phyloP scores from a whole-genome alignment of 2,888 invertebrate genomes.

The Tillus elongatus region DNA sequence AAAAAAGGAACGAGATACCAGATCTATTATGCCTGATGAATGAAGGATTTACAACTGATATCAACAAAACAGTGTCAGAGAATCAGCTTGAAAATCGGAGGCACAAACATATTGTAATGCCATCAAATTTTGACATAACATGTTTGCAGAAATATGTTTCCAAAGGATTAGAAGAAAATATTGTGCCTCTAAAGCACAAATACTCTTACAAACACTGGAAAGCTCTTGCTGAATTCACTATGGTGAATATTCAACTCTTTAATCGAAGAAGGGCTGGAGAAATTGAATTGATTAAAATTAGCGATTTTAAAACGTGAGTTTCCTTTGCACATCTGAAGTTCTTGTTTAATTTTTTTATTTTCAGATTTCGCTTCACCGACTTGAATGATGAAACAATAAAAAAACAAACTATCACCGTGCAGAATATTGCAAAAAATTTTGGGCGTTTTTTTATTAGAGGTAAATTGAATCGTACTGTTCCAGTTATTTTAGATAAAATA shows the following conservation, averaged over 20 bases:
- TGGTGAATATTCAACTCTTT: slow-evolving; percentile 13
- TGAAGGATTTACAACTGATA: not conserved
- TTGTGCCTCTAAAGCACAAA: slow-evolving; percentile 5
- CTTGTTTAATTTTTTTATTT: too few relatives aligned
- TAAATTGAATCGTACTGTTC: slow-evolving; percentile 11
- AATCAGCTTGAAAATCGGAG: slow-evolving; percentile 5
- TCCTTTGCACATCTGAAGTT: too few relatives aligned
- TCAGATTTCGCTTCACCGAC: too few relatives aligned
- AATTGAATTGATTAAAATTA: slow-evolving; percentile 10
- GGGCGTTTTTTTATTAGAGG: slow-evolving; percentile 10
- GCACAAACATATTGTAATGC: not conserved
- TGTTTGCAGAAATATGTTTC: slow-evolving; percentile 8
- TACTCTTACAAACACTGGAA: slow-evolving; percentile 10
- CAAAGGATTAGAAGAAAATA: slow-evolving; percentile 5
- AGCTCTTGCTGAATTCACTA: slow-evolving; percentile 7
- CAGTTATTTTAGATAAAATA: slow-evolving; percentile 10
- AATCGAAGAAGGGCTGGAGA: slow-evolving; percentile 15
- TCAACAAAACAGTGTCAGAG: slow-evolving; percentile 4
- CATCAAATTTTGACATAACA: not conserved
- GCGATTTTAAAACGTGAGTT: too few relatives aligned
- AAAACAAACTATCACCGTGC: too few relatives aligned
- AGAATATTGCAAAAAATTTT: slow-evolving; percentile 9
- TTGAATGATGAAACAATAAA: too few relatives aligned
- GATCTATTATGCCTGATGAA: too few relatives aligned
- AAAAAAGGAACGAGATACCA: too few relatives aligned